Conservation (phyloP, 2,113 vertebrate species). For the Oncorhynchus keta region DNA sequence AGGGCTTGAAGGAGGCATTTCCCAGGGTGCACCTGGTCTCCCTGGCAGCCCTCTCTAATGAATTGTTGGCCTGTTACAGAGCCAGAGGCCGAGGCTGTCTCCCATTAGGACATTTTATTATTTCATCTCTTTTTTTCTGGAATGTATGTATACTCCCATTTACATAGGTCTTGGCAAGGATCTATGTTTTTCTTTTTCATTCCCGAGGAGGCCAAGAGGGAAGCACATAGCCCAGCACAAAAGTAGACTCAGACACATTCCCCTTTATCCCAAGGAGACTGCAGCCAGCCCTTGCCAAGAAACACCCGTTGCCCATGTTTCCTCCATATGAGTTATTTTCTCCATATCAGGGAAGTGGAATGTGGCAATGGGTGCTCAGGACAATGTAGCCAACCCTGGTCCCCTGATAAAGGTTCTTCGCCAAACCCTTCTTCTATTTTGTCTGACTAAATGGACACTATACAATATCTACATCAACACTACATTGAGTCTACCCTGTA, state of each 20-base stretch:
- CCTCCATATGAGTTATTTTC: conserved; percentile 27
- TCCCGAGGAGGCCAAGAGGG: conserved; percentile 35
- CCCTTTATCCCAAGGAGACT: conserved; percentile 40
- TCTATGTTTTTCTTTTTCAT: conserved; percentile 12
- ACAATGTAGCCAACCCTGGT: conserved; percentile 31
- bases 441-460: background rate
- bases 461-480: conserved; percentile 22
- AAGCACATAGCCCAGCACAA: conserved; percentile 34
- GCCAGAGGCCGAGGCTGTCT: conserved; percentile 35
- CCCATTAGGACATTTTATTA: conserved; percentile 32
- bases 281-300: conserved; percentile 42
- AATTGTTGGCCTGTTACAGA: conserved; percentile 44
- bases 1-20: conserved; percentile 17
- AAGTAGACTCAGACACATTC: conserved; percentile 51
- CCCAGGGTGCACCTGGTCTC: conserved; percentile 24
- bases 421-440: background rate
- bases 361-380: conserved; percentile 28
- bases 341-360: conserved; percentile 39
- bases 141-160: conserved; percentile 43
- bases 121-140: conserved; percentile 34
- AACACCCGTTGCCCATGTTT: conserved; percentile 42
- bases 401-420: background rate
- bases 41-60: conserved; percentile 29
- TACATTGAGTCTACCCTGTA: too few species aligned
- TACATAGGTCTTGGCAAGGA: conserved; percentile 39